Evolutionary conservation across 1,140 invertebrate species (phyloP), one percentile per base, ranked within the genome.

Genomic region (Diuraphis noxia): DNA sequence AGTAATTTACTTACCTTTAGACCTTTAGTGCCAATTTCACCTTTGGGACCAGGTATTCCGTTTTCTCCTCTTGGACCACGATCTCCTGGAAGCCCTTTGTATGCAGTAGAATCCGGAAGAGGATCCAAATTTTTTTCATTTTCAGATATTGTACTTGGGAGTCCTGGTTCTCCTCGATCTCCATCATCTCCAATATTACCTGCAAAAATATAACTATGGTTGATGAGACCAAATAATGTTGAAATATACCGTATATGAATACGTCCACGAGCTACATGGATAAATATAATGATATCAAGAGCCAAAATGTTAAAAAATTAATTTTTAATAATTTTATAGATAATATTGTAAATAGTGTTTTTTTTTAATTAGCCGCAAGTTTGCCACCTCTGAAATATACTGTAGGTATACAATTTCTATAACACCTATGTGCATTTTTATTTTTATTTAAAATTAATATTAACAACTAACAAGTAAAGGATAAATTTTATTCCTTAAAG

Each of bases 1-100:
- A 56, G 30, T 30, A 6, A 8, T 43, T 7, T 13, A 86, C 94
- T 94, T 93, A 96, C 95, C 36, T 92, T 93, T 52, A 93, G 93
- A 92, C 96, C 96, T 92, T 94, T 94, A 30, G 93, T 93, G 86
- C 96, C 96, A 9, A 92, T 56, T 92, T 94, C 94, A 91, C 97
- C 97, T 92, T 77, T 79, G n/a, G 1, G 13, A 10, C 81, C 81
- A 41, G 81, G 81, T 6, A 0, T 25, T 82, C 81, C 81, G 25
- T 13, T 6, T 41, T 82, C 30, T 43, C 92, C 92, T 85, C 4
- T 43, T 25, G 34, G 23, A 82, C 93, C 93, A 30, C n/a, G 38
- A 13, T 63, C 40, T 52, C 92, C 92, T 36, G 79, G 41, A 1
- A 88, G 92, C 38, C 94, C 94, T 72, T 92, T 92, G 19, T 92